Evolutionary conservation across 2,113 vertebrate genomes (phyloP).

Genomic region (Pseudopodoces humilis): DNA sequence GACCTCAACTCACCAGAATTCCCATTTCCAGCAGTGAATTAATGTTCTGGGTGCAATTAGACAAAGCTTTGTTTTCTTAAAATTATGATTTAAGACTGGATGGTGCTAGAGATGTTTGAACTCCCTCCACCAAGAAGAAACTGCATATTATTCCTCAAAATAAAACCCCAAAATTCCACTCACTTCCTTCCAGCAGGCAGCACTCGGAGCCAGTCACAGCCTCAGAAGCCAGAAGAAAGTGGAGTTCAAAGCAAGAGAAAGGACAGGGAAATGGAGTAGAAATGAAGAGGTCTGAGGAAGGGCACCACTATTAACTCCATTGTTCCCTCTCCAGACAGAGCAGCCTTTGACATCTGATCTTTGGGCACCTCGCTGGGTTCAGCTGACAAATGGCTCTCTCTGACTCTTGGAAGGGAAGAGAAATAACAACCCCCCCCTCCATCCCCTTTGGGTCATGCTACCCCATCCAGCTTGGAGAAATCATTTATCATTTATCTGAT

Average conservation of each 20-base stretch:
- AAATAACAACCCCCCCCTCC: not conserved
- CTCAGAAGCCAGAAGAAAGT: not conserved
- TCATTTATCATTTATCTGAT: conserved; percentile 49
- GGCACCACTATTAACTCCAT: not conserved
- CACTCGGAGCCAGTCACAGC: not conserved
- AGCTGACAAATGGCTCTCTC: conserved; percentile 37
- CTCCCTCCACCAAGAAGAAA: not conserved
- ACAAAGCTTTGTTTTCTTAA: not conserved
- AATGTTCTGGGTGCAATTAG: conserved; percentile 11
- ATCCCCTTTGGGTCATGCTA: not conserved
- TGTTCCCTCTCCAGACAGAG: not conserved
- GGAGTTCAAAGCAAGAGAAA: not conserved
- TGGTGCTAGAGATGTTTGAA: not conserved
- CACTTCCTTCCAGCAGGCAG: not conserved
- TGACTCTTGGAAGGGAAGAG: not conserved
- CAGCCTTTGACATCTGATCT: not conserved
- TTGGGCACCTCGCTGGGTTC: not conserved
- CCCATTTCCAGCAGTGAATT: not conserved
- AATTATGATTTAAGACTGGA: not conserved
- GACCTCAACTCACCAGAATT: not conserved
- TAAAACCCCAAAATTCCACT: not conserved
- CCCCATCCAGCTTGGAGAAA: conserved; percentile 32
- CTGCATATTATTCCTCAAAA: not conserved
- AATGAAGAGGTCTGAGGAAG: not conserved
- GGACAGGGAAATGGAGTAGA: not conserved